Evolutionary conservation across 2,797 vertebrate genomes (phyloP).

Genomic region (Todus mexicanus): DNA sequence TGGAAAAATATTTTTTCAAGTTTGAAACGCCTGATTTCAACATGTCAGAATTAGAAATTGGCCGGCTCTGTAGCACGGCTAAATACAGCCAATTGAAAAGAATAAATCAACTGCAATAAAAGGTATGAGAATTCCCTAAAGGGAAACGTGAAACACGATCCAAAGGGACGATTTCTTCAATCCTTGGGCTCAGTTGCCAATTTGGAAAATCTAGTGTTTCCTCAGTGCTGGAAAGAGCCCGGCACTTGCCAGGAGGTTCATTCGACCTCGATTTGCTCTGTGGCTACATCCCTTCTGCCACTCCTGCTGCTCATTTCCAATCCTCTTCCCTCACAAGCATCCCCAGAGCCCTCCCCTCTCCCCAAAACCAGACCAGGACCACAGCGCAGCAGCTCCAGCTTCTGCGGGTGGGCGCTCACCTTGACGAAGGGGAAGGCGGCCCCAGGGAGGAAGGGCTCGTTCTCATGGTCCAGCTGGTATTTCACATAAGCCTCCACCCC

Average conservation of each 20-base stretch:
- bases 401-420: conserved; percentile 63
- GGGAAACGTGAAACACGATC: background rate
- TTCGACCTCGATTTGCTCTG: background rate
- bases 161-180: background rate
- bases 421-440: conserved; percentile 95
- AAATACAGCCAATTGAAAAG: background rate
- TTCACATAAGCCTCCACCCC: conserved; percentile 93
- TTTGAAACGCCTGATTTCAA: background rate
- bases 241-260: background rate
- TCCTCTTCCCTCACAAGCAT: background rate
- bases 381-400: fast-evolving
- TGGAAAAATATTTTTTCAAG: background rate
- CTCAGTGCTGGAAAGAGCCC: background rate
- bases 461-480: conserved; percentile 94
- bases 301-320: fast-evolving
- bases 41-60: background rate
- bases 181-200: background rate
- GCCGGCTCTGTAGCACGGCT: background rate
- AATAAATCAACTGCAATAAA: background rate
- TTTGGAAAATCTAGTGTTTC: background rate
- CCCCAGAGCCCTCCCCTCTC: background rate
- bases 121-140: background rate
- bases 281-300: background rate
- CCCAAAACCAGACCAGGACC: background rate
- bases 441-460: conserved; percentile 90